phyloP scores from a whole-genome alignment of 2,888 invertebrate species.

The Pteria penguin region DNA sequence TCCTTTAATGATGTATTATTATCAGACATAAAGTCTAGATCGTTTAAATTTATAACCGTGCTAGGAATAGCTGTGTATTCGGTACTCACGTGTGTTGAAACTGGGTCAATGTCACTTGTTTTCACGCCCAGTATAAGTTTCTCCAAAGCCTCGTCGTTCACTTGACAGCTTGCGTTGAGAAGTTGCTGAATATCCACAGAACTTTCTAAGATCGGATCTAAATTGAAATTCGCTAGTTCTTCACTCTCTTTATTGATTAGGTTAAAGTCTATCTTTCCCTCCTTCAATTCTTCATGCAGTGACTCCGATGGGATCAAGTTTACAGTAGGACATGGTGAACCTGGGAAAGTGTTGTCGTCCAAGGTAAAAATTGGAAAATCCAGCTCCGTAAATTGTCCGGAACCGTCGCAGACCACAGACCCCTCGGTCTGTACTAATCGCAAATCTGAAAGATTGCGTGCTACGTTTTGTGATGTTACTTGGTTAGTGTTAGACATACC shows the following conservation, averaged over 20 bases:
- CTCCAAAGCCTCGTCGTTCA: constrained; percentile 43
- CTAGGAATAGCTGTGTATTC: constrained; percentile 16
- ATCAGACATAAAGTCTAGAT: constrained; percentile 56
- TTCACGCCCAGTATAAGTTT: constrained; percentile 41
- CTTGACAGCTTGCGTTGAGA: constrained; percentile 82
- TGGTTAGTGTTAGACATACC: constrained; percentile 40
- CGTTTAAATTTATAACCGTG: constrained; percentile 39
- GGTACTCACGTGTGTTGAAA: constrained; percentile 51
- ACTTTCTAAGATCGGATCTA: constrained; percentile 92
- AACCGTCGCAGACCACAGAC: constrained; percentile 19
- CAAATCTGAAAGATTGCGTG: constrained; percentile 46
- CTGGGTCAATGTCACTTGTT: constrained; percentile 49
- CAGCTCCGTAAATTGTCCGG: constrained; percentile 46
- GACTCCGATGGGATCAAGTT: constrained; percentile 51
- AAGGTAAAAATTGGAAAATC: constrained; percentile 59
- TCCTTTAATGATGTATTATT: constrained; percentile 30
- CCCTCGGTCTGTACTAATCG: constrained; percentile 30
- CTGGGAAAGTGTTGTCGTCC: constrained; percentile 56
- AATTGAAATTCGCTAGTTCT: constrained; percentile 84
- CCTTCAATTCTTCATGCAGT: constrained; percentile 57
- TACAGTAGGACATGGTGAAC: constrained; percentile 60
- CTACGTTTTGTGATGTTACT: constrained; percentile 14
- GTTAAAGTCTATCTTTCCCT: constrained; percentile 26
- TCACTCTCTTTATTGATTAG: constrained; percentile 23
- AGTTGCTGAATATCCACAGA: constrained; percentile 94